Percentiles rank a stretch among this genome's conserved stretches.
These are phyloP conservation scores for Nesoenas mayeri DNA, from an alignment of 2,113 vertebrate genomes.

Conservation along the genomic window DNA sequence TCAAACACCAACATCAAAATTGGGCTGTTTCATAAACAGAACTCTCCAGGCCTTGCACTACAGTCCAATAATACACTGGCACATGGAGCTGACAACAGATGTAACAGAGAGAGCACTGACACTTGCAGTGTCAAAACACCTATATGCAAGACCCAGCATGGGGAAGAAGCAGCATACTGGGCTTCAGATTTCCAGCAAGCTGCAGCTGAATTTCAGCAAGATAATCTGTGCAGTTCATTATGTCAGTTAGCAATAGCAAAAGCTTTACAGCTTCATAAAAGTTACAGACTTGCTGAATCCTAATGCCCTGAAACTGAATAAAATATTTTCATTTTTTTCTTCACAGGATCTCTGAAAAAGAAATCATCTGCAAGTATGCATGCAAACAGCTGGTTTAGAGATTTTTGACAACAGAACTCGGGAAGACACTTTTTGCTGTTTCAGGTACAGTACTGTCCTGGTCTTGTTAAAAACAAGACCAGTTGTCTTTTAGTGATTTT, in stretches of 20 bases:
- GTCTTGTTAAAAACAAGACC: no score
- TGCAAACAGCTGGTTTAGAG: neutral
- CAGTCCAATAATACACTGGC: neutral
- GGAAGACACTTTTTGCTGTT: neutral
- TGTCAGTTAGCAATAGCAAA: neutral
- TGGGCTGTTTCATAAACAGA: neutral
- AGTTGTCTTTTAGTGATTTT: no score
- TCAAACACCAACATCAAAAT: neutral
- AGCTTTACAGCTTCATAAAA: neutral
- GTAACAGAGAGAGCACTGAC: neutral
- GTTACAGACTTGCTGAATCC: neutral
- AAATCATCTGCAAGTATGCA: neutral
- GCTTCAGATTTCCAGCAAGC: neutral
- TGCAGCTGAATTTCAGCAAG: neutral
- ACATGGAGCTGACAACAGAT: neutral
- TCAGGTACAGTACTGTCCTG: neutral
- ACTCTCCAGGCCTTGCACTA: neutral
- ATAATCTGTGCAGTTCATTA: neutral
- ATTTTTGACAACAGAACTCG: neutral
- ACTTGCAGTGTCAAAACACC: neutral
- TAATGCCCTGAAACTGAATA: neutral
- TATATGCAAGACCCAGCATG: neutral
- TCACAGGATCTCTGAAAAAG: neutral
- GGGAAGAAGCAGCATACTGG: neutral
- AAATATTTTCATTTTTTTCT: neutral